Percentiles rank a stretch among this genome's conserved stretches.
These are phyloP conservation scores for Drosophila sulfurigaster DNA, from an alignment of 1,140 invertebrate species.

Conservation along the genomic window DNA sequence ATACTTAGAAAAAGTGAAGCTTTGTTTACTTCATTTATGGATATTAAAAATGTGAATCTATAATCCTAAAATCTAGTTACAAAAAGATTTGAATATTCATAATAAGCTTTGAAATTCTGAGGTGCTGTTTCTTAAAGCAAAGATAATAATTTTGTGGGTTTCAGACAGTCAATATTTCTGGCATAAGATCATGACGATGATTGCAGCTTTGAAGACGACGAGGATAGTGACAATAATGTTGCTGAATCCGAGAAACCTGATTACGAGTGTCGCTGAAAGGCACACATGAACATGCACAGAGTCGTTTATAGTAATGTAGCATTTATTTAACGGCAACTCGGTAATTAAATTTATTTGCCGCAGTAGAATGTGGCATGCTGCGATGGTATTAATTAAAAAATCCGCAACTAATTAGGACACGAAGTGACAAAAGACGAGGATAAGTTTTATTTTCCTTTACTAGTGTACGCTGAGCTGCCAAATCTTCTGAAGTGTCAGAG, in stretches of 20 bases:
- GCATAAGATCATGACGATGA: slow-evolving; percentile 27
- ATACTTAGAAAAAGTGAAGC: too few species aligned
- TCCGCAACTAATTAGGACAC: slow-evolving; percentile 75
- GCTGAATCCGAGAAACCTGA: slow-evolving; percentile 33
- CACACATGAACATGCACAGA: background rate
- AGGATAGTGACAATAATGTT: slow-evolving; percentile 8
- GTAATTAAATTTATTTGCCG: slow-evolving; percentile 79
- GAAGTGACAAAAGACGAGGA: slow-evolving; percentile 22
- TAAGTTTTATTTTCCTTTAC: background rate
- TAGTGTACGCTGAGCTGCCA: background rate
- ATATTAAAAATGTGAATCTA: too few species aligned
- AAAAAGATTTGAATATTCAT: too few species aligned
- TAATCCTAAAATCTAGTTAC: too few species aligned
- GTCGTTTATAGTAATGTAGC: slow-evolving; percentile 26
- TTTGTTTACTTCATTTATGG: too few species aligned
- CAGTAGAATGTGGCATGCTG: slow-evolving; percentile 29
- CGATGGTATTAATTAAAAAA: slow-evolving; percentile 67
- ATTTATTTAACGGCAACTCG: slow-evolving; percentile 67
- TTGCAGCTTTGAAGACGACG: slow-evolving; percentile 1
- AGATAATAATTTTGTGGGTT: slow-evolving; percentile 49
- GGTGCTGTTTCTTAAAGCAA: too few species aligned
- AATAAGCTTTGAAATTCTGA: slow-evolving; percentile 19
- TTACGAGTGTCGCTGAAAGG: slow-evolving; percentile 30
- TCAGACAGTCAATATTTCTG: slow-evolving; percentile 36
- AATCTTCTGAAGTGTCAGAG: slow-evolving; percentile 17